Base-by-base conservation (phyloP, 2,113 vertebrate species). In the Ammodytes dubius region DNA sequence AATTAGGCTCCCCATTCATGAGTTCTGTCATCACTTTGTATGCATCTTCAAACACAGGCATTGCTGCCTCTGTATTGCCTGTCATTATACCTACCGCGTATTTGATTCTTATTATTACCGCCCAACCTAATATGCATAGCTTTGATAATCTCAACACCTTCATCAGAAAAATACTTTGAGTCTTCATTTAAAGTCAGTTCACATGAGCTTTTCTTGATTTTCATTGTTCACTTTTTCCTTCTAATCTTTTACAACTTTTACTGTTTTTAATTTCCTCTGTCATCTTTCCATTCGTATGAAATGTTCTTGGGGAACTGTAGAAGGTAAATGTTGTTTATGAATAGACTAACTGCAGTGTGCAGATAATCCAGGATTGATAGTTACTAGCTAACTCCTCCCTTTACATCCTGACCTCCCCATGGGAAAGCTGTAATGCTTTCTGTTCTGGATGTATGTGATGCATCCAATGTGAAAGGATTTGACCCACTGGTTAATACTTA, bases 291-390 rank as follows among this genome's bases (percentile, higher is more conserved):
- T 81, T 71, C 46, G 3, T 90, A 45, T 90, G 88, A 84, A 84
- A 83, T 93, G 70, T 88, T 90, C 91, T 83, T 90, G 81, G 54
- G 91, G 80, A 88, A 88, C 74, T 91, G 67, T 94, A 95, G 94
- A 95, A 95, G 94, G 94, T 95, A 95, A 95, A 91, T 79, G 50
- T 79, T 63, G 47, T 74, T 75, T 49, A 59, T 58, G 40, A 80
- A 50, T 84, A 87, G 87, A 86, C 67, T 89, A 84, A 90, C 68
- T 89, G 47, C 71, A 74, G 56, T 84, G 68, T 84, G 71, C 76
- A 83, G 76, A 87, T 82, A 87, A 86, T 82, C 70, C 61, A 77
- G 61, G 63, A 67, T 69, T 84, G 39, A 35, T 75, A 57, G 74
- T 82, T 42, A 47, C 7, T 85, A 35, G 82, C 74, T 91, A 81